Conservation (phyloP, 53 echinoderm and acorn worm species). For the Echinarachnius parma region DNA sequence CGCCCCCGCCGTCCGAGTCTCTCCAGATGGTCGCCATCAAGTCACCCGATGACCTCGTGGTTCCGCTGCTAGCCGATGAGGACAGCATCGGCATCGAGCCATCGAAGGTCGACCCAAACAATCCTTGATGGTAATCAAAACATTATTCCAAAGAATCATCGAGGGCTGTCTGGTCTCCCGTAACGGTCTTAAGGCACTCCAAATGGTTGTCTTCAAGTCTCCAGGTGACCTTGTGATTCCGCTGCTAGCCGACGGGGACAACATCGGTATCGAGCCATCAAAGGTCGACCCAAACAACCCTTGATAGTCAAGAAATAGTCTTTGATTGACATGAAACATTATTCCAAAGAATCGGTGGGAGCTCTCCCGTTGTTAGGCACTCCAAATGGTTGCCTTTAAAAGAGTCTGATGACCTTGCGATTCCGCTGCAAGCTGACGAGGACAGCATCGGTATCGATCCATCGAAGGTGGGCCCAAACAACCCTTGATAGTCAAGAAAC, state of each 20-base stretch:
- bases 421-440: constrained; percentile 62
- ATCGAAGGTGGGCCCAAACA: constrained; percentile 55
- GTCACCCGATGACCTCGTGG: constrained; percentile 44
- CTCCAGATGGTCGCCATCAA: constrained; percentile 47
- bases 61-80: constrained; percentile 64
- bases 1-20: constrained; percentile 40
- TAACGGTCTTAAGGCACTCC: too few relatives aligned
- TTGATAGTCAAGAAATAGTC: too few relatives aligned
- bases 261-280: constrained; percentile 44
- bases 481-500: constrained; percentile 74
- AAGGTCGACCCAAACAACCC: constrained; percentile 70
- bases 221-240: constrained; percentile 50
- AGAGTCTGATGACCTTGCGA: constrained; percentile 46
- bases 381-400: too few relatives aligned
- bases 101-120: constrained; percentile 56
- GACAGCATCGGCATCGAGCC: constrained; percentile 58
- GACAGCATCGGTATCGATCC: constrained; percentile 56
- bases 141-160: neutral
- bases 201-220: constrained; percentile 35
- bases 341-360: too few relatives aligned
- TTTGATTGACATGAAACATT: too few relatives aligned
- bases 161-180: too few relatives aligned
- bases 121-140: constrained; percentile 50
- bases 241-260: constrained; percentile 64
- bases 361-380: too few relatives aligned